Evolutionary conservation across 2,888 invertebrate genomes (phyloP), one percentile per base, ranked within the genome.

Genomic region (Epistrophe grossulariae): DNA sequence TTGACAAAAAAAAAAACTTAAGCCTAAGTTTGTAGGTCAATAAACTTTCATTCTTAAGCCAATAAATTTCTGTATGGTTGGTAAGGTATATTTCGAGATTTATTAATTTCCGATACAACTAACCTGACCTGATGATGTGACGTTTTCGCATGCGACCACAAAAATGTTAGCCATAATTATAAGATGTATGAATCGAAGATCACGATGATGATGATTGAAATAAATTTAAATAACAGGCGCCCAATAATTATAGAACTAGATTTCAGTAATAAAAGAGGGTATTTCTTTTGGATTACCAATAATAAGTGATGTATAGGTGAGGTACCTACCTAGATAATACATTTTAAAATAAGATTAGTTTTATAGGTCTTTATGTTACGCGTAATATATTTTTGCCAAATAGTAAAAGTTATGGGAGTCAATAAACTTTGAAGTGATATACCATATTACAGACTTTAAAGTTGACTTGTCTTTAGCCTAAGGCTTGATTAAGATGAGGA

Each of bases 1-100:
- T 59, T 59, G 17, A 6, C n/a, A 35, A 60, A 19, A 60, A 17
- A 62, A 24, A 62, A 31, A 38, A 38, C 0, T 0, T 5, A 6
- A 59, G 38, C 17, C 38, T 38, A 11, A 38, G 17, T 59, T 59
- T 38, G 11, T 38, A 35, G 59, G 59, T 59, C 59, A 59, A 59
- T 59, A 38, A 35, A 35, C 59, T 59, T 35, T 59, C 55, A 11
- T 13, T 55, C 55, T n/a, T 55, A 55, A 55, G 15, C 31, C 8
- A 55, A 31, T 55, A 55, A 0, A 13, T 24, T 2, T 9, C 11
- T 10, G 48, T 48, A 45, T 2, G 0, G 11, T 19, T 15, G 24
- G 24, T 24, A 13, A 28, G 31, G 17, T 28, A 57, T 0, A 1
- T 35, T 35, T 35, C n/a, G 17, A 17, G 35, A 11, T 59, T 59